These are phyloP conservation scores for Aethina tumida DNA, from an alignment of 1,140 invertebrate species.

Conservation along the genomic window DNA sequence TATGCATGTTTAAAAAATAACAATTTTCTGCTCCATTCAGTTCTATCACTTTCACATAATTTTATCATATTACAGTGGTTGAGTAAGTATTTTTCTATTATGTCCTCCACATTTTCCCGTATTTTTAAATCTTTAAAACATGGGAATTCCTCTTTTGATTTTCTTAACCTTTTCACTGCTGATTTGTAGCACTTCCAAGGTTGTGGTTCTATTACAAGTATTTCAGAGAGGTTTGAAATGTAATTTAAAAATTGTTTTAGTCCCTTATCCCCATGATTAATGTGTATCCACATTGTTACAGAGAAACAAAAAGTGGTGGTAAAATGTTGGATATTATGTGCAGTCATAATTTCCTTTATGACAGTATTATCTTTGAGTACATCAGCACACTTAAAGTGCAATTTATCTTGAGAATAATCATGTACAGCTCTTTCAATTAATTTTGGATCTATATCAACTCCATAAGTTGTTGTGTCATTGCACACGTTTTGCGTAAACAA, in stretches of 20 bases:
- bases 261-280: conserved; percentile 68
- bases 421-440: conserved; percentile 57
- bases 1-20: conserved; percentile 42
- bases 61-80: conserved; percentile 41
- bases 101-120: conserved; percentile 46
- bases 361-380: conserved; percentile 43
- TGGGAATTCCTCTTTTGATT: conserved; percentile 47
- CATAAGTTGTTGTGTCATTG: conserved; percentile 46
- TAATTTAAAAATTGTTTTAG: conserved; percentile 47
- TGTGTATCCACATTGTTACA: conserved; percentile 80
- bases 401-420: conserved; percentile 35
- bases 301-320: conserved; percentile 70
- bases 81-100: conserved; percentile 50
- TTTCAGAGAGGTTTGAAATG: conserved; percentile 41
- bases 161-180: conserved; percentile 59
- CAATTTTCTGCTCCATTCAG: conserved; percentile 59
- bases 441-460: conserved; percentile 61
- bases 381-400: conserved; percentile 51
- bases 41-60: conserved; percentile 44
- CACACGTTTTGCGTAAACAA: conserved; percentile 41
- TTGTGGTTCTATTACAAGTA: conserved; percentile 68
- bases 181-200: conserved; percentile 71
- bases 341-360: conserved; percentile 39
- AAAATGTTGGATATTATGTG: conserved; percentile 43
- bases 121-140: conserved; percentile 46